These are phyloP conservation scores for Argyra leucocephala DNA, from an alignment of 2,888 invertebrate species.

Conservation along the genomic window DNA sequence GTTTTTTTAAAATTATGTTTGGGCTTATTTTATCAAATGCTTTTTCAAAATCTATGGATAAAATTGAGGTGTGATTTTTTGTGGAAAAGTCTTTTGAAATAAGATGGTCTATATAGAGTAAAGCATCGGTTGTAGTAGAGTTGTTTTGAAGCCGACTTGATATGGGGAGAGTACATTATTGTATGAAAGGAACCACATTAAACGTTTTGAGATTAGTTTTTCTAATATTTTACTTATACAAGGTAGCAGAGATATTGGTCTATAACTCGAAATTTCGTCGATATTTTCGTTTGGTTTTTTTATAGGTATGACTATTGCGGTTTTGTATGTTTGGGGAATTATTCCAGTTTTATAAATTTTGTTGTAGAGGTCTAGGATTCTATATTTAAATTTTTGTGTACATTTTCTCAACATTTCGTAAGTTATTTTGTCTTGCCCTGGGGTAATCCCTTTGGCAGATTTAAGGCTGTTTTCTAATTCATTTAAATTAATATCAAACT, in stretches of 20 bases:
- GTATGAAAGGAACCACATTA: slow-evolving; percentile 9
- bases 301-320: slow-evolving; percentile 11
- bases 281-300: slow-evolving; percentile 9
- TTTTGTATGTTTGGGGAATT: slow-evolving; percentile 13
- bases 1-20: slow-evolving; percentile 7
- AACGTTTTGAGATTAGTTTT: slow-evolving; percentile 14
- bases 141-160: not conserved
- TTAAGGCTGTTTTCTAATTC: not conserved
- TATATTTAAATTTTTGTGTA: not conserved
- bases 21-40: slow-evolving; percentile 5
- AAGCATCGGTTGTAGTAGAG: not conserved
- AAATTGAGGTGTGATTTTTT: slow-evolving; percentile 1
- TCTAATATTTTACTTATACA: slow-evolving; percentile 15
- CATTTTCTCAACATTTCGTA: not conserved
- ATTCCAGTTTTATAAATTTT: slow-evolving; percentile 10
- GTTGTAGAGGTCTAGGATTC: slow-evolving; percentile 12
- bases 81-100: not conserved
- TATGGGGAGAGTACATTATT: not conserved
- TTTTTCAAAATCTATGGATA: slow-evolving; percentile 10
- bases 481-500: not conserved
- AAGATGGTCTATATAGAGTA: not conserved
- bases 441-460: not conserved
- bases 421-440: not conserved
- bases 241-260: slow-evolving; percentile 14
- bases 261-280: not conserved